A percentile compares a stretch with the other conserved stretches of the same genome.
These are phyloP conservation scores for Camponotus floridanus DNA, from an alignment of 1,140 invertebrate genomes.

Conservation along the genomic window DNA sequence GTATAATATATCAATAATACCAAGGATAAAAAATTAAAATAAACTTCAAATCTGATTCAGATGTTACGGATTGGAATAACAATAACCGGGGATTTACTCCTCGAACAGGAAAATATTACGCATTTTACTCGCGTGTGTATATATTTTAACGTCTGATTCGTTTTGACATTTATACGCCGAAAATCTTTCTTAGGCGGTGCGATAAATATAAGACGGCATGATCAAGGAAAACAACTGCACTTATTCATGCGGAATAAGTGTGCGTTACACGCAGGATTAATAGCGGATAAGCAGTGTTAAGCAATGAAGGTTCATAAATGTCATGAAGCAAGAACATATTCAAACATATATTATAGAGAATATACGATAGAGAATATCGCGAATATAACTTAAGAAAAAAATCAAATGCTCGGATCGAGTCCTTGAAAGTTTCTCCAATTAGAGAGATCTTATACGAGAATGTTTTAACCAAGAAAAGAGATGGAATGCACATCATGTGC, in stretches of 20 bases:
- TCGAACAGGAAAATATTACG: constrained; percentile 10
- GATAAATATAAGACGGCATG: constrained; percentile 33
- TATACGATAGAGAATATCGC: neutral
- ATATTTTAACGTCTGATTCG: neutral
- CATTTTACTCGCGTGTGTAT: neutral
- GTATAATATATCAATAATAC: neutral
- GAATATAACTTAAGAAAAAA: constrained; percentile 10
- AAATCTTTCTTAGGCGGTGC: constrained; percentile 2
- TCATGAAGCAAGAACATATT: neutral
- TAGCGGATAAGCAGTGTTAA: neutral
- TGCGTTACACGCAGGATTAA: neutral
- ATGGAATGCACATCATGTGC: no score
- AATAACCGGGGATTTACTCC: neutral
- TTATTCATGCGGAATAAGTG: neutral
- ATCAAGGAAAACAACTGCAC: constrained; percentile 19
- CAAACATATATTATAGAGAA: neutral
- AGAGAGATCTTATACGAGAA: neutral
- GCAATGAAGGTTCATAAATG: neutral
- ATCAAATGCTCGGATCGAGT: neutral
- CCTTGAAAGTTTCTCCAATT: neutral
- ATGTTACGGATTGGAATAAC: neutral
- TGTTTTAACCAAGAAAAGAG: neutral
- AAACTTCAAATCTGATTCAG: neutral
- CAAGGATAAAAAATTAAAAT: neutral
- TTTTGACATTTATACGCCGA: neutral